phyloP scores from a whole-genome alignment of 2,113 vertebrate genomes.

The Panurus biarmicus region DNA sequence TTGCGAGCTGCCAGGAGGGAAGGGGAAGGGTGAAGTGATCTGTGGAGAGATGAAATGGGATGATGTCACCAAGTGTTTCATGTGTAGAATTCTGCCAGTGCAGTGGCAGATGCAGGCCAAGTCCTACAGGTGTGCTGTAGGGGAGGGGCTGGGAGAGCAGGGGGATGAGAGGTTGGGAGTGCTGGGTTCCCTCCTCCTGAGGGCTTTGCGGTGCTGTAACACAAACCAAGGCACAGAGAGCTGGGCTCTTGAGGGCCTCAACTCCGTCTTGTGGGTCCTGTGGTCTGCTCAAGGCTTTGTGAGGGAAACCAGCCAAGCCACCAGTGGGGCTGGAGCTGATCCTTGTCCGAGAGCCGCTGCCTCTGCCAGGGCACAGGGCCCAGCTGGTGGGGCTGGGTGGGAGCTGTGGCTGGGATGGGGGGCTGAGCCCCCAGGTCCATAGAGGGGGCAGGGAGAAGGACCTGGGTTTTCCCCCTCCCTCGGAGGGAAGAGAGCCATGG shows the following conservation, averaged over 20 bases:
- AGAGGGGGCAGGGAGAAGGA: not conserved
- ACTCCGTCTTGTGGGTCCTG: not conserved
- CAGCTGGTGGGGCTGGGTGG: accelerated
- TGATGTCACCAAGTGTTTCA: accelerated
- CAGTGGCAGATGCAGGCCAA: not conserved
- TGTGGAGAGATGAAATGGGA: not conserved
- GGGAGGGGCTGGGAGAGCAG: not conserved
- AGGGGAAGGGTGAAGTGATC: not conserved
- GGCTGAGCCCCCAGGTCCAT: not conserved
- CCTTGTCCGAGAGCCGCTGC: accelerated
- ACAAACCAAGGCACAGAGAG: not conserved
- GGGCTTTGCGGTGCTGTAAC: accelerated
- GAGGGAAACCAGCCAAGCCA: not conserved
- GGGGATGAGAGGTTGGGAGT: not conserved
- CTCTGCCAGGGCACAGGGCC: accelerated
- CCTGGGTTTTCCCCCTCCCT: not conserved
- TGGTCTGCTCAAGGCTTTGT: not conserved
- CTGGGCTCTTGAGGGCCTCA: not conserved
- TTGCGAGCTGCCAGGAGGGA: accelerated
- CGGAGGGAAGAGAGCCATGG: accelerated
- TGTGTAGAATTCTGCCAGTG: not conserved
- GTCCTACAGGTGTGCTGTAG: not conserved
- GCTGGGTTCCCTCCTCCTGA: not conserved
- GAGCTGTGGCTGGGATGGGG: not conserved
- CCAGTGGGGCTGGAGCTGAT: not conserved